Evolutionary conservation across 1,140 invertebrate genomes (phyloP).

Genomic region (Idris sp.): DNA sequence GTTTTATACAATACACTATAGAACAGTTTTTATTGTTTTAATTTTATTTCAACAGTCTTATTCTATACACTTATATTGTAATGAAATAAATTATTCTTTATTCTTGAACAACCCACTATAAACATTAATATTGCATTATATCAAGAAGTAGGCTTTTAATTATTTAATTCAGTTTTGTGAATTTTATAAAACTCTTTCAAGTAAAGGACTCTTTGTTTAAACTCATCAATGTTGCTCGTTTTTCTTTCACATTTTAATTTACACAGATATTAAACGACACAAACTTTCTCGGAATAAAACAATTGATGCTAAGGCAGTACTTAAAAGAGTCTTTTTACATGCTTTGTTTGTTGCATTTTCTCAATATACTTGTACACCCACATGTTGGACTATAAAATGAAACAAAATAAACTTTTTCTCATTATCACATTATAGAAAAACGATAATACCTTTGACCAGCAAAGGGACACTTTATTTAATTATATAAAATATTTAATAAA

Average conservation of each 20-base stretch:
- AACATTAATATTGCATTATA: slow-evolving; percentile 45
- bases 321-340: slow-evolving; percentile 22
- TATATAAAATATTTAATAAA: slow-evolving; percentile 51
- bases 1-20: slow-evolving; percentile 33
- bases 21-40: slow-evolving; percentile 46
- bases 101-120: slow-evolving; percentile 31
- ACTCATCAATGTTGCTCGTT: too few species aligned
- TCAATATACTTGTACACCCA: slow-evolving; percentile 18
- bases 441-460: slow-evolving; percentile 44
- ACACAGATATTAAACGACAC: too few species aligned
- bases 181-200: slow-evolving; percentile 26
- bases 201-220: background rate
- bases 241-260: too few species aligned
- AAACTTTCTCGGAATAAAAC: too few species aligned
- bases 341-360: background rate
- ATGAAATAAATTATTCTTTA: slow-evolving; percentile 39
- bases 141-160: slow-evolving; percentile 40
- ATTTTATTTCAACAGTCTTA: slow-evolving; percentile 51
- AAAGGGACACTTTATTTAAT: slow-evolving; percentile 45
- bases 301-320: background rate
- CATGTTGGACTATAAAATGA: slow-evolving; percentile 30
- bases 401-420: slow-evolving; percentile 21
- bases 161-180: slow-evolving; percentile 15
- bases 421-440: slow-evolving; percentile 40
- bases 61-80: slow-evolving; percentile 47